Conservation (phyloP, 2,113 vertebrate genomes). For the Pseudorectes ferrugineus region DNA sequence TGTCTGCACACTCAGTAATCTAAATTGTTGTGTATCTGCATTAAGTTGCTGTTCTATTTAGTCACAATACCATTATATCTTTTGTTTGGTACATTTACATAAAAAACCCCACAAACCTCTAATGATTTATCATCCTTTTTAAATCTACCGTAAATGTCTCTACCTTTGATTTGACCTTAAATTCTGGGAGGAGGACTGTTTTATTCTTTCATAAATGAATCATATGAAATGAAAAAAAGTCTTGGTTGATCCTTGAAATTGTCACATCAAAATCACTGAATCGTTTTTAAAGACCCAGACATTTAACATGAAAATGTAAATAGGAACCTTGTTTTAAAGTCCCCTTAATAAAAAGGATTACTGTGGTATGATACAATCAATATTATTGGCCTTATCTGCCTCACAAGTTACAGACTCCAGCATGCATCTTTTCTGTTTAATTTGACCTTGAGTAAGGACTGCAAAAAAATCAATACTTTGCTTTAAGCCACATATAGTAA, state of each 20-base stretch:
- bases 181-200: not conserved
- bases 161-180: conserved; percentile 29
- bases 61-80: not conserved
- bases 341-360: conserved; percentile 78
- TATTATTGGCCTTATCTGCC: conserved; percentile 70
- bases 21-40: not conserved
- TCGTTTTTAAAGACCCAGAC: conserved; percentile 48
- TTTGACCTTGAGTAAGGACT: conserved; percentile 75
- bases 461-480: conserved; percentile 63
- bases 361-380: conserved; percentile 75
- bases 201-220: not conserved
- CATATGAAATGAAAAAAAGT: not conserved
- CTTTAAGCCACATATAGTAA: conserved; percentile 60
- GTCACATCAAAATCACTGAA: conserved; percentile 29
- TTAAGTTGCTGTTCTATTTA: not conserved
- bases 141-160: not conserved
- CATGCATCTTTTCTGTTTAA: conserved; percentile 67
- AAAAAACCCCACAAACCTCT: not conserved
- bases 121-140: not conserved
- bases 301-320: conserved; percentile 72
- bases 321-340: conserved; percentile 70
- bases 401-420: conserved; percentile 62
- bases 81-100: not conserved
- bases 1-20: not conserved
- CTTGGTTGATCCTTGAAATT: not conserved